phyloP scores from a whole-genome alignment of 2,888 invertebrate species.

The Hemaris fuciformis region DNA sequence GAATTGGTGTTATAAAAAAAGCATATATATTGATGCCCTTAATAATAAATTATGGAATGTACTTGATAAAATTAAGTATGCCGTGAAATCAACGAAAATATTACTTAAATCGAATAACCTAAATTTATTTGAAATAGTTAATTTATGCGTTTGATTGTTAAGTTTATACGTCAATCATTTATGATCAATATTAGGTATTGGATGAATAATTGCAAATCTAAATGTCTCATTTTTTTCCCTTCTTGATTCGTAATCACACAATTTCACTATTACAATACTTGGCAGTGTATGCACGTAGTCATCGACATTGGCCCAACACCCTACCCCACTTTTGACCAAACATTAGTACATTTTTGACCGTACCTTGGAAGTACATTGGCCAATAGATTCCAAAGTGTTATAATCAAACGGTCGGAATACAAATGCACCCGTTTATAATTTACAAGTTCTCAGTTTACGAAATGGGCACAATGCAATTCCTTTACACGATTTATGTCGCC shows the following conservation, averaged over 20 bases:
- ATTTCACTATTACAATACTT: background rate
- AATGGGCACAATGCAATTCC: slow-evolving; percentile 24
- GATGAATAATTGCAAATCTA: too few species aligned
- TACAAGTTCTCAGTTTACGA: slow-evolving; percentile 33
- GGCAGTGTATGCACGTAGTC: background rate
- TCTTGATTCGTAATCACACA: background rate
- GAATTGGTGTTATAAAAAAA: too few species aligned
- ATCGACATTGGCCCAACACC: background rate
- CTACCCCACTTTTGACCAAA: background rate
- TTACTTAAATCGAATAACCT: too few species aligned
- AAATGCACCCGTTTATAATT: slow-evolving; percentile 32
- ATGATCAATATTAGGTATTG: too few species aligned
- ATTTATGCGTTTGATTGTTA: too few species aligned
- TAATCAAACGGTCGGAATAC: slow-evolving; percentile 25
- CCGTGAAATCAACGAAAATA: too few species aligned
- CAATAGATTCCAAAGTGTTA: slow-evolving; percentile 15
- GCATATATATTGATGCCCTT: too few species aligned
- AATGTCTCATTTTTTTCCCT: too few species aligned
- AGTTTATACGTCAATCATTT: too few species aligned
- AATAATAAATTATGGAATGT: too few species aligned
- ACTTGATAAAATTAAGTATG: too few species aligned
- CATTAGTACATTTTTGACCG: background rate
- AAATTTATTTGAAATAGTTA: too few species aligned
- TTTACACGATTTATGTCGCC: slow-evolving; percentile 14
- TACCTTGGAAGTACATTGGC: slow-evolving; percentile 10